Conservation (phyloP, 2,113 vertebrate species). For the Rissa tridactyla region DNA sequence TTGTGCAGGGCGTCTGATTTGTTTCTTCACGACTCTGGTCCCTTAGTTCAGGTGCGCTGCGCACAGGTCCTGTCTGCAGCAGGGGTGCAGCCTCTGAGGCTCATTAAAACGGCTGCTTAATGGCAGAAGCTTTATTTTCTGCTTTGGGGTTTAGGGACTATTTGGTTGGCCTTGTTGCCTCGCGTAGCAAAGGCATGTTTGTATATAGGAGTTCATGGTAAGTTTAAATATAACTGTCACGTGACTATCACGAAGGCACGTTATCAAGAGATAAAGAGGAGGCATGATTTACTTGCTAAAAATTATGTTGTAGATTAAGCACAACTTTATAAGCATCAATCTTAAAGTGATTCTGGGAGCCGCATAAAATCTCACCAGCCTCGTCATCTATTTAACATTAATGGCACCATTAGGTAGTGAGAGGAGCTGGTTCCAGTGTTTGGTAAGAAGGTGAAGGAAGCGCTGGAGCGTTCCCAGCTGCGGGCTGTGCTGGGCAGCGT, state of each 20-base stretch:
- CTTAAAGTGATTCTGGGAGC: background rate
- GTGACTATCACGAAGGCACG: background rate
- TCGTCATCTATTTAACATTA: background rate
- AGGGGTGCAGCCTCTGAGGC: background rate
- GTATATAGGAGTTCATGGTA: background rate
- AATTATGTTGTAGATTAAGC: background rate
- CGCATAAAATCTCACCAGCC: background rate
- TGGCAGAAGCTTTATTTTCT: background rate
- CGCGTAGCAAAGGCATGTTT: background rate
- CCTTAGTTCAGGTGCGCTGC: background rate
- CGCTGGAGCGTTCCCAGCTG: background rate
- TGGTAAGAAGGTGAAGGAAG: background rate
- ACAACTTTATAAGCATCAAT: background rate
- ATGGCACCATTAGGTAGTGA: background rate
- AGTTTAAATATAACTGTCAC: background rate
- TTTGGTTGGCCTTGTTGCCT: background rate
- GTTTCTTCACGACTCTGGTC: background rate
- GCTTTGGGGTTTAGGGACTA: background rate
- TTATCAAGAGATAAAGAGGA: background rate
- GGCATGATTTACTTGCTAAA: background rate
- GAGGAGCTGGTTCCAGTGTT: background rate
- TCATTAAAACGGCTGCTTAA: background rate
- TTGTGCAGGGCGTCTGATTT: background rate
- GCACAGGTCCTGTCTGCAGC: background rate
- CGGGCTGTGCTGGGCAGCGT: background rate